phyloP scores from a whole-genome alignment of 2,888 invertebrate genomes.

The Synanthedon tipuliformis region DNA sequence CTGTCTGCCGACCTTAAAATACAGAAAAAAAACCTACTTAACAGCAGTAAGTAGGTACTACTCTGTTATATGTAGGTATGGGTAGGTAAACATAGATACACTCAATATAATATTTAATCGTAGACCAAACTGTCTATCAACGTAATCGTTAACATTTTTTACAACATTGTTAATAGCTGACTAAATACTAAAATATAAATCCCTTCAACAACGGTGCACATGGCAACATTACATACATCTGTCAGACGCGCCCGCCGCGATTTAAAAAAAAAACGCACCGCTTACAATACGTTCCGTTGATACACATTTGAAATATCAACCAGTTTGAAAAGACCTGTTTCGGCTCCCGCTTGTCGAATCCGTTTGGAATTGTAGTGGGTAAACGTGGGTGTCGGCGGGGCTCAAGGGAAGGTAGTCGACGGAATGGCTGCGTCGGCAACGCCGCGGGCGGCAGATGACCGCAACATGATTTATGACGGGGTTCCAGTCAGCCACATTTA shows the following conservation, averaged over 20 bases:
- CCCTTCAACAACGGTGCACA: constrained; percentile 22
- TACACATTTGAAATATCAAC: constrained; percentile 36
- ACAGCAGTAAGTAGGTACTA: too few relatives aligned
- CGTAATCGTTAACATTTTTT: constrained; percentile 5
- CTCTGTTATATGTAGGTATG: too few relatives aligned
- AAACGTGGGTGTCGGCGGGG: constrained; percentile 2
- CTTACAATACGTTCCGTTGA: constrained; percentile 42
- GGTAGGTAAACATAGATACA: too few relatives aligned
- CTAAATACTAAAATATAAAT: constrained; percentile 4
- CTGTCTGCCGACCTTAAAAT: too few relatives aligned
- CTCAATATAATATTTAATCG: not conserved
- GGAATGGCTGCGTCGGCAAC: constrained; percentile 33
- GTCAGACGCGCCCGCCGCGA: constrained; percentile 52
- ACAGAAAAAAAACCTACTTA: too few relatives aligned
- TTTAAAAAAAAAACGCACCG: constrained; percentile 53
- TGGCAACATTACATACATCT: constrained; percentile 63
- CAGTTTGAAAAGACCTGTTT: constrained; percentile 5
- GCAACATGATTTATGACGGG: constrained; percentile 58
- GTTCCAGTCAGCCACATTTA: constrained; percentile 46
- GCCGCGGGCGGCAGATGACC: constrained; percentile 67
- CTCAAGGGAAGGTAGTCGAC: constrained; percentile 14
- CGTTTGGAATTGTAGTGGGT: not conserved
- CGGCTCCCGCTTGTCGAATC: not conserved
- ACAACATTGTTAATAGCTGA: constrained; percentile 8
- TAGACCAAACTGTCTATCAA: not conserved